Conservation (phyloP, 2,888 invertebrate genomes). For the Bellardia bayeri region DNA sequence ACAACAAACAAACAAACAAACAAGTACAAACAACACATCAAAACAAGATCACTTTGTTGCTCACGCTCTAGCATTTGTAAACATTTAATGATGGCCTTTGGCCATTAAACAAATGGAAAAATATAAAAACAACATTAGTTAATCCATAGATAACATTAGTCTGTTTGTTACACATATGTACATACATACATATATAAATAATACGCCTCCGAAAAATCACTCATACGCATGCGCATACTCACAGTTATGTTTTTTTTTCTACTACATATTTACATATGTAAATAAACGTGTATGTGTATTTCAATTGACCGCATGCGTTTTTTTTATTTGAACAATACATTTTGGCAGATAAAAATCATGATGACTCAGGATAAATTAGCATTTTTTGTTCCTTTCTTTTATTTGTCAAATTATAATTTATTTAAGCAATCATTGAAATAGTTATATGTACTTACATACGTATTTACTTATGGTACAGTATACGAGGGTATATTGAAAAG, state of each 20-base stretch:
- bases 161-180: not conserved
- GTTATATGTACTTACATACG: too few relatives aligned
- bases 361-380: constrained; percentile 8
- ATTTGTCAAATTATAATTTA: not conserved
- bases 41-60: constrained; percentile 2
- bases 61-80: not conserved
- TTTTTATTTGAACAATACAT: not conserved
- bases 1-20: not conserved
- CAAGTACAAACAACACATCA: not conserved
- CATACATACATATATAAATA: not conserved
- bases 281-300: not conserved
- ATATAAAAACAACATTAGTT: not conserved
- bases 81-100: constrained; percentile 17
- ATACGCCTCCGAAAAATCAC: constrained; percentile 1
- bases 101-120: not conserved
- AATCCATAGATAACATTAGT: not conserved
- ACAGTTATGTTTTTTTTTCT: not conserved
- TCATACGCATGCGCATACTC: not conserved
- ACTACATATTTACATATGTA: not conserved
- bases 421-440: not conserved
- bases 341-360: not conserved
- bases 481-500: too few relatives aligned
- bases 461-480: too few relatives aligned
- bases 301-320: not conserved
- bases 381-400: not conserved